phyloP scores from a whole-genome alignment of 2,888 invertebrate species.

The Crematogaster levior region DNA sequence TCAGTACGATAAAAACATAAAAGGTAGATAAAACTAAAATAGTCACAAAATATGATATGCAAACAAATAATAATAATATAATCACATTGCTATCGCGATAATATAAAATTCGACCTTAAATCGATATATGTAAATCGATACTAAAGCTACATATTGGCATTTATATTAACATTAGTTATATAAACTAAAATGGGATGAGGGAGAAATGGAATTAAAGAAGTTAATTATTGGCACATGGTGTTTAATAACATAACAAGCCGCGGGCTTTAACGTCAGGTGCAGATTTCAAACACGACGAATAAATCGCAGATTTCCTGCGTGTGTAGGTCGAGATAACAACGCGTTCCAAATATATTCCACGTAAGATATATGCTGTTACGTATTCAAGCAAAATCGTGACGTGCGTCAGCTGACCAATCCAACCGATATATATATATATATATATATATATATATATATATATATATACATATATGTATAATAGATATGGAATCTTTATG shows the following conservation, averaged over 20 bases:
- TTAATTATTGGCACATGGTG: slow-evolving; percentile 33
- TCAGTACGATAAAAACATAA: background rate
- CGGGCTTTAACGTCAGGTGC: slow-evolving; percentile 24
- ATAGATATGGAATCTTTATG: too few relatives aligned
- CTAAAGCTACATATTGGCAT: background rate
- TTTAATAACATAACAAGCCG: slow-evolving; percentile 63
- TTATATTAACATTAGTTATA: slow-evolving; percentile 12
- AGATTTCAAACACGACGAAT: slow-evolving; percentile 21
- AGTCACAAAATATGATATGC: background rate
- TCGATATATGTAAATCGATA: slow-evolving; percentile 12
- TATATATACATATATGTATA: too few relatives aligned
- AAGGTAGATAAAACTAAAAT: background rate
- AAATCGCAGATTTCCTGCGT: slow-evolving; percentile 25
- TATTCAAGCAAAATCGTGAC: slow-evolving; percentile 21
- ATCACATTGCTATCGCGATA: too few relatives aligned
- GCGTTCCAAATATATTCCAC: slow-evolving; percentile 39
- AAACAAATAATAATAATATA: slow-evolving; percentile 1
- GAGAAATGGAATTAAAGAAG: slow-evolving; percentile 28
- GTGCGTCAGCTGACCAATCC: slow-evolving; percentile 37
- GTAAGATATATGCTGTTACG: slow-evolving; percentile 35
- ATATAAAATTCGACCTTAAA: slow-evolving; percentile 25
- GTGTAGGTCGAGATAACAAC: slow-evolving; percentile 17
- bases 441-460: too few relatives aligned
- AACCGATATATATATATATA: background rate
- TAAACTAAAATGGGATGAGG: background rate